Evolutionary conservation across 2,113 vertebrate species (phyloP).

Genomic region (Calyptomena viridis): DNA sequence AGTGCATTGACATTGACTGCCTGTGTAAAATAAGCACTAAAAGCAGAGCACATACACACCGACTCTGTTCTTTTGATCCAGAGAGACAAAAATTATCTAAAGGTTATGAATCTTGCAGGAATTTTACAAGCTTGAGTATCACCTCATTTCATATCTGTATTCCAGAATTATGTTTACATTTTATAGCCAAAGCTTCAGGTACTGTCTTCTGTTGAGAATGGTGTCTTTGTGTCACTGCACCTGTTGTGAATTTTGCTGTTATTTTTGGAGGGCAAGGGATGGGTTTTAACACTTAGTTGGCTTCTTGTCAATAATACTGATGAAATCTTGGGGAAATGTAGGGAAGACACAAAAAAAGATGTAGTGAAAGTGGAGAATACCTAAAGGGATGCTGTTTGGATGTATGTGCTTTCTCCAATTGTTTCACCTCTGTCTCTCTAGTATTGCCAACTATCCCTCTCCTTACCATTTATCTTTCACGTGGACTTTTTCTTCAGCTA

Average conservation of each 20-base stretch:
- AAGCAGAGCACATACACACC: neutral
- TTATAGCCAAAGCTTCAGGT: neutral
- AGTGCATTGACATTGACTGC: neutral
- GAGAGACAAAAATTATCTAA: neutral
- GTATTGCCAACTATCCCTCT: neutral
- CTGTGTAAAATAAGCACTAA: neutral
- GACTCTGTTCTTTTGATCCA: neutral
- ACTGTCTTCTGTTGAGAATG: neutral
- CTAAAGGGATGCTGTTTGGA: neutral
- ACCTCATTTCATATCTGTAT: neutral
- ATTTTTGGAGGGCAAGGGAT: neutral
- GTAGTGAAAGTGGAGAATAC: constrained; percentile 37
- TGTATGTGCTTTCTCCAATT: neutral
- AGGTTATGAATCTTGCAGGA: neutral
- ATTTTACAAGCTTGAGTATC: neutral
- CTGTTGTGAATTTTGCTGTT: constrained; percentile 31
- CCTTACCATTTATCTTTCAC: neutral
- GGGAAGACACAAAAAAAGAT: neutral
- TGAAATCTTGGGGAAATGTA: neutral
- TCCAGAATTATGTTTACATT: neutral
- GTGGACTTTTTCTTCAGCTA: neutral
- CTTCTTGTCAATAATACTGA: neutral
- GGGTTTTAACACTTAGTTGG: neutral
- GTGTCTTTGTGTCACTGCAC: neutral
- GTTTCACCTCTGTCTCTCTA: neutral